Evolutionary conservation across 2,113 vertebrate genomes (phyloP), one percentile per base, ranked within the genome.

Genomic region (Clarias magur): DNA sequence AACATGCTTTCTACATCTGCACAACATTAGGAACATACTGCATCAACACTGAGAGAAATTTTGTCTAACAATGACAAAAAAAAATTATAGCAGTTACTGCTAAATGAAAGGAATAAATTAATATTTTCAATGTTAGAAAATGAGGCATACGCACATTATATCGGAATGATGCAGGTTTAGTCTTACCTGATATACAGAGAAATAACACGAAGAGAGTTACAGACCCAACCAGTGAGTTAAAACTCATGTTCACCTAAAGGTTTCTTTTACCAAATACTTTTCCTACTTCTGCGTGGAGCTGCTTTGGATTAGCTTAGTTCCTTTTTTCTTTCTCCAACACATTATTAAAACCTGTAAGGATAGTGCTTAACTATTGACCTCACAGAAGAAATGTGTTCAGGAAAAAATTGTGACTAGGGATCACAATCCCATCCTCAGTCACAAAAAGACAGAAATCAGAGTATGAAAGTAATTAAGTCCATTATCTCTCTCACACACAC

Each of bases 1-100:
- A 15, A 60, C 65, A 80, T 38, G 23, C 85, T 86, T 23, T 34
- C 56, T 10, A 53, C 80, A 63, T 75, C 86, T 82, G 86, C 80
- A 82, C 42, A 48, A 48, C 42, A 48, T 7, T 48, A 48, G 42
- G 4, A 48, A 6, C 42, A 48, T 48, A 48, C 4, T 48, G 42
- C 42, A 6, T 48, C 42, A 48, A 80, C 1, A 30, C 15, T 53
- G 3, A 70, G 8, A 60, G 2, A 27, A 2, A 67, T n/a, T 2
- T 67, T 27, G 23, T 67, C 65, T n/a, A 67, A 4, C 25, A 67
- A 13, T 67, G 10, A 27, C 27, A n/a, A n/a, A 7, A 21, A 67
- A 67, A 67, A 1, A 67, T 67, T 67, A 27, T 27, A 27, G 12
- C 25, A 65, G 25, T 11, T 23, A n/a, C n/a, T 23, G 60, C 21